Percentiles rank a stretch among this genome's conserved stretches.
Evolutionary conservation across 2,888 invertebrate genomes (phyloP).

Genomic region (Drosophila sordidula): DNA sequence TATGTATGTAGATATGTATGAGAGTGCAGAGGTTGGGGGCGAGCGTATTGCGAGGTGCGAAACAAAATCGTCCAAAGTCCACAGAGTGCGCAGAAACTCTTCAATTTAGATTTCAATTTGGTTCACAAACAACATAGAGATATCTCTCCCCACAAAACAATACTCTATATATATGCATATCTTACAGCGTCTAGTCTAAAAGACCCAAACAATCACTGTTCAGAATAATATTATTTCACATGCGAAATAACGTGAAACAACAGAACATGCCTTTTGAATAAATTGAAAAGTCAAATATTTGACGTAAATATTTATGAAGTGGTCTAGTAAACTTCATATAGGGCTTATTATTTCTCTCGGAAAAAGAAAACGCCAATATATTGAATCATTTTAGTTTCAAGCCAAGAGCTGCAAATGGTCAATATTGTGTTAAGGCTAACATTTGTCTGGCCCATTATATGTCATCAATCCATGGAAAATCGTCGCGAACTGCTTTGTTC

Average conservation of each 20-base stretch:
- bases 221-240: neutral
- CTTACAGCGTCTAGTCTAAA: neutral
- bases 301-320: constrained; percentile 1
- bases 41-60: neutral
- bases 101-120: constrained; percentile 33
- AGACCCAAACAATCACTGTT: neutral
- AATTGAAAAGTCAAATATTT: constrained; percentile 11
- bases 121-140: constrained; percentile 17
- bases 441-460: neutral
- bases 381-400: no score
- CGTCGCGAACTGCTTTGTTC: constrained; percentile 27
- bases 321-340: neutral
- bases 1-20: no score
- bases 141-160: neutral
- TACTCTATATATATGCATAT: neutral
- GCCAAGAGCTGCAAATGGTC: neutral
- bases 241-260: neutral
- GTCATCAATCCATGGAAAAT: constrained; percentile 7
- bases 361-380: no score
- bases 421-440: neutral
- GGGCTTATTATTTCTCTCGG: neutral
- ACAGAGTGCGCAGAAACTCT: constrained; percentile 20
- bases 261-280: constrained; percentile 13
- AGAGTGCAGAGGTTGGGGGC: neutral
- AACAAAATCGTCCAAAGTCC: constrained; percentile 48